A percentile compares a stretch with the other conserved stretches of the same genome.
Evolutionary conservation across 2,888 invertebrate species (phyloP).

Genomic region (Idaea dimidiata): DNA sequence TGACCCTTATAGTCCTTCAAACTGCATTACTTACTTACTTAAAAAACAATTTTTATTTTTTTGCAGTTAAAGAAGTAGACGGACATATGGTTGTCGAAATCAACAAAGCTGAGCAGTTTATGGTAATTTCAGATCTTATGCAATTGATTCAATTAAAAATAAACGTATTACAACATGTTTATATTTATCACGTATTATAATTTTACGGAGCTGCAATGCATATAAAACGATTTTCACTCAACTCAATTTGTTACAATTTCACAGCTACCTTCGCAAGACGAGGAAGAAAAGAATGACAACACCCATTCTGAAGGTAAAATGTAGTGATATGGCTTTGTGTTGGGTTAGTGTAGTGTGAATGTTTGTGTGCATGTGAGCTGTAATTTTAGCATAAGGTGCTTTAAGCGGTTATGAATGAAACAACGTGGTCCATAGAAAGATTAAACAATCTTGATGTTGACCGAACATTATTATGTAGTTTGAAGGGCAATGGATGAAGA

Average conservation of each 20-base stretch:
- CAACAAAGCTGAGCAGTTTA: slow-evolving; percentile 60
- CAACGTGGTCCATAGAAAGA: no score
- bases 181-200: no score
- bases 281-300: slow-evolving; percentile 13
- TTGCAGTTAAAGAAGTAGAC: slow-evolving; percentile 67
- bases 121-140: slow-evolving; percentile 44
- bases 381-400: neutral
- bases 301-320: slow-evolving; percentile 24
- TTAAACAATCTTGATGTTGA: no score
- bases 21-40: neutral
- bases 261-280: slow-evolving; percentile 7
- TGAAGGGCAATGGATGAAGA: no score
- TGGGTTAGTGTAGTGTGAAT: neutral
- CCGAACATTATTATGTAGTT: no score
- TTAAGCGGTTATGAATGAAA: neutral
- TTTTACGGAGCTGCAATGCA: no score
- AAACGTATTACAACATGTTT: no score
- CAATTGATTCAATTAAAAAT: no score
- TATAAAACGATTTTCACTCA: neutral
- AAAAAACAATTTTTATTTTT: slow-evolving; percentile 8
- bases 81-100: slow-evolving; percentile 72
- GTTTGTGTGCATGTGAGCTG: neutral
- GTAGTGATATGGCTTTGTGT: neutral
- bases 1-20: neutral
- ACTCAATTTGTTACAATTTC: neutral